Evolutionary conservation across 2,113 vertebrate species (phyloP).

Genomic region (Caloenas nicobarica): DNA sequence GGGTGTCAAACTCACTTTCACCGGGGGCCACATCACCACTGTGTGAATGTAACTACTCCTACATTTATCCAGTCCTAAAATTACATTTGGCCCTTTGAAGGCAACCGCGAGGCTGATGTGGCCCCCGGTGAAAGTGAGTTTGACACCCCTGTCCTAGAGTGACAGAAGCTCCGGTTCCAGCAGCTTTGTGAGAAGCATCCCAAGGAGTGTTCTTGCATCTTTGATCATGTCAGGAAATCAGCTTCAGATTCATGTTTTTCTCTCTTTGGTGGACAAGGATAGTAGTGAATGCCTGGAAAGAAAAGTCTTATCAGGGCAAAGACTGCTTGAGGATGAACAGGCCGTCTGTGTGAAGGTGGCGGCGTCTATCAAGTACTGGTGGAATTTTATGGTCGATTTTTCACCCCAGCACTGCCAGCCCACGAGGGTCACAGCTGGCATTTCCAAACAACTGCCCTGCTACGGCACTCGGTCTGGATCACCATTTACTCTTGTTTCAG

Average conservation of each 20-base stretch:
- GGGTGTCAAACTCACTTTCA: too few relatives aligned
- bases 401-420: neutral
- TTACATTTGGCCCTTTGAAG: too few relatives aligned
- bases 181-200: rapidly evolving
- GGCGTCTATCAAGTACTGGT: rapidly evolving
- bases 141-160: rapidly evolving
- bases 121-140: neutral
- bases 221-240: neutral
- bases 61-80: too few relatives aligned
- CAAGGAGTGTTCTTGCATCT: neutral
- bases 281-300: rapidly evolving
- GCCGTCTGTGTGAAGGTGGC: rapidly evolving
- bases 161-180: neutral
- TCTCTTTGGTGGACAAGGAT: neutral
- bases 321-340: rapidly evolving
- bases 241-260: neutral
- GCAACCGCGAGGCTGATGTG: too few relatives aligned
- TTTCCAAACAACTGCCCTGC: rapidly evolving
- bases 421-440: rapidly evolving
- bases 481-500: rapidly evolving
- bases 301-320: rapidly evolving
- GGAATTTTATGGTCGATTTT: rapidly evolving
- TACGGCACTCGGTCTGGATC: rapidly evolving
- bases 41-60: too few relatives aligned
- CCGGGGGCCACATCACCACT: too few relatives aligned